Conservation (phyloP, 2,113 vertebrate species). For the Taxidea taxus region DNA sequence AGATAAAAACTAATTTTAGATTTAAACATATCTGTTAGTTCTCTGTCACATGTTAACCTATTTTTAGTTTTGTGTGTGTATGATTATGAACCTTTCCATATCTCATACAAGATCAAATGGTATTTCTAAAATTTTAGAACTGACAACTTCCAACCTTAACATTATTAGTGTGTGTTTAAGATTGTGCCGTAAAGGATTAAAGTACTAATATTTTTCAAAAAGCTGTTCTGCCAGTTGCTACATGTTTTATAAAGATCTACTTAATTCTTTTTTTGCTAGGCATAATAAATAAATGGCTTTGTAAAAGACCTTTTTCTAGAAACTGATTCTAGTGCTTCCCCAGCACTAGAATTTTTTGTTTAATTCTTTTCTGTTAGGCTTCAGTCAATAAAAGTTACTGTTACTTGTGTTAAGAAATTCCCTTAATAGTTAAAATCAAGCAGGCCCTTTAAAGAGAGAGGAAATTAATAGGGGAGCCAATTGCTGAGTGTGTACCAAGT, state of each 20-base stretch:
- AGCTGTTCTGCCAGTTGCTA: slow-evolving; percentile 43
- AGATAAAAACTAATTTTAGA: slow-evolving; percentile 54
- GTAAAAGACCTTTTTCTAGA: slow-evolving; percentile 15
- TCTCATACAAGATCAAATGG: background rate
- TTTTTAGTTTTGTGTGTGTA: slow-evolving; percentile 43
- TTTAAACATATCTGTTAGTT: slow-evolving; percentile 41
- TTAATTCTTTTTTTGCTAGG: background rate
- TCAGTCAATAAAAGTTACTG: background rate
- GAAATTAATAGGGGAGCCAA: slow-evolving; percentile 21
- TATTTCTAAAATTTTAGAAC: slow-evolving; percentile 19
- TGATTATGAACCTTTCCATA: background rate
- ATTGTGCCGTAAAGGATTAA: slow-evolving; percentile 7
- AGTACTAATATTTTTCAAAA: slow-evolving; percentile 19
- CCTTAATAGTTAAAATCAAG: background rate
- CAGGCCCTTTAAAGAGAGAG: slow-evolving; percentile 26
- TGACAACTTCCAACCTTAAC: background rate
- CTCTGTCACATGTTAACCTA: background rate
- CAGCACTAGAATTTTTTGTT: slow-evolving; percentile 30
- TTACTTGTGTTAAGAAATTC: background rate
- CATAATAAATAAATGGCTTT: background rate
- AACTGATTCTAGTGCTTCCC: background rate
- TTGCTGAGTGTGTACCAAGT: slow-evolving; percentile 28
- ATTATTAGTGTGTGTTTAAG: background rate
- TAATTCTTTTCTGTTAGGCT: background rate
- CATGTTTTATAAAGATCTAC: background rate